A percentile compares a stretch with the other conserved stretches of the same genome.
These are phyloP conservation scores for Pantelozetes paolii DNA, from an alignment of 2,888 invertebrate species.

Conservation along the genomic window DNA sequence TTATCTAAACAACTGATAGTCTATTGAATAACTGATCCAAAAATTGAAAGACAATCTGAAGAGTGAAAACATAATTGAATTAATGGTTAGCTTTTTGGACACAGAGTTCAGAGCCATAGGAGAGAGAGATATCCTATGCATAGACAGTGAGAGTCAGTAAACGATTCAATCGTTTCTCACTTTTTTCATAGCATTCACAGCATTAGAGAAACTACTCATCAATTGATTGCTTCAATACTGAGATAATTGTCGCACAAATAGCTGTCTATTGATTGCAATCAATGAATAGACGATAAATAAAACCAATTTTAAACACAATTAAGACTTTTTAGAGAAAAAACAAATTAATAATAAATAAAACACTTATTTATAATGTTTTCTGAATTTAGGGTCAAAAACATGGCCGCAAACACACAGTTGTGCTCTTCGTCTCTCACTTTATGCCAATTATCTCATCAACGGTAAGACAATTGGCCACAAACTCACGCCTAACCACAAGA, in stretches of 20 bases:
- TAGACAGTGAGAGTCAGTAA: not conserved
- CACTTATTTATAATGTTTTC: slow-evolving; percentile 10
- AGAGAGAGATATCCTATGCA: not conserved
- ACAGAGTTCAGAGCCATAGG: not conserved
- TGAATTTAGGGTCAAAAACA: slow-evolving; percentile 29
- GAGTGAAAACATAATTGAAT: too few relatives aligned
- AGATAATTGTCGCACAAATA: not conserved
- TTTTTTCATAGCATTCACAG: not conserved
- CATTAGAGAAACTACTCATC: slow-evolving; percentile 4
- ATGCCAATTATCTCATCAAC: not conserved
- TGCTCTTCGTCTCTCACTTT: not conserved
- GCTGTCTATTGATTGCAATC: not conserved
- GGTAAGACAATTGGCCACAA: not conserved
- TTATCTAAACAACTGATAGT: too few relatives aligned
- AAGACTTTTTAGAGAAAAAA: not conserved
- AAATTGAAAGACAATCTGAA: too few relatives aligned
- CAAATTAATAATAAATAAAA: slow-evolving; percentile 6
- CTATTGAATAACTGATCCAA: too few relatives aligned
- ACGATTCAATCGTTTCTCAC: not conserved
- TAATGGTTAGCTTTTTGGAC: too few relatives aligned
- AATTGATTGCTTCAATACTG: not conserved
- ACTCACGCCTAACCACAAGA: not conserved
- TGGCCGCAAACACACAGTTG: slow-evolving; percentile 28
- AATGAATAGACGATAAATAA: not conserved
- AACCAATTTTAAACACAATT: not conserved